Evolutionary conservation across 2,888 invertebrate species (phyloP), one percentile per base, ranked within the genome.

Genomic region (Syritta pipiens): DNA sequence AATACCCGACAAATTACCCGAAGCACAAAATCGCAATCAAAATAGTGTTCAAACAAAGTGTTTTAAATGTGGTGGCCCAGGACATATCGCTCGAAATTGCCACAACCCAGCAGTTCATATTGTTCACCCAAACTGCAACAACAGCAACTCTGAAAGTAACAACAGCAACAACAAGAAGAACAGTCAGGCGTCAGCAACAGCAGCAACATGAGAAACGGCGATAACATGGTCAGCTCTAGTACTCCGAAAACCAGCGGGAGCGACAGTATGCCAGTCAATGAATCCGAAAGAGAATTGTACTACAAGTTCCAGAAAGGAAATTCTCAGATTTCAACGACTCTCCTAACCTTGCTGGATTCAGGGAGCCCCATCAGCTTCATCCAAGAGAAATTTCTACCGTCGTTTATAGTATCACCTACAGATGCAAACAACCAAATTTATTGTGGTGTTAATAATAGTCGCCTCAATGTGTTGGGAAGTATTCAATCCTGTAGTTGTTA

Each of bases 51-150:
- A 1, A 28, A 28, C 28, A 28, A 28, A 28, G 1, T 28, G 28
- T 28, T 28, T 28, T 3, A 28, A 28, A 28, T 28, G 37, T 37
- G 1, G 17, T 37, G 7, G 17, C 14, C 17, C 17, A 7, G 19
- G 19, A 40, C 40, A 40, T 40, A 19, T 40, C 9, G 17, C 40
- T 17, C 5, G 42, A 20, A 19, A 42, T 20, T 42, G 42, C 42
- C 6, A 42, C 42, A 42, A 17, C 9, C 42, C 19, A 17, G 6
- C 42, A 42, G 42, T 42, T 42, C 42, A 42, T 17, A 42, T 42
- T 19, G 7, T 42, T 42, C 42, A 35, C 1, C 32, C 10, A n/a
- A 35, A 42, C 19, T 42, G 7, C 42, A 42, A 19, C 42, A 42
- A 2, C 9, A 42, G 42, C 42, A 17, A n/a, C 42, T 19, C n/a